A percentile compares a stretch with the other conserved stretches of the same genome.
phyloP scores from a whole-genome alignment of 2,888 invertebrate species.

The Andrena trimmerana region DNA sequence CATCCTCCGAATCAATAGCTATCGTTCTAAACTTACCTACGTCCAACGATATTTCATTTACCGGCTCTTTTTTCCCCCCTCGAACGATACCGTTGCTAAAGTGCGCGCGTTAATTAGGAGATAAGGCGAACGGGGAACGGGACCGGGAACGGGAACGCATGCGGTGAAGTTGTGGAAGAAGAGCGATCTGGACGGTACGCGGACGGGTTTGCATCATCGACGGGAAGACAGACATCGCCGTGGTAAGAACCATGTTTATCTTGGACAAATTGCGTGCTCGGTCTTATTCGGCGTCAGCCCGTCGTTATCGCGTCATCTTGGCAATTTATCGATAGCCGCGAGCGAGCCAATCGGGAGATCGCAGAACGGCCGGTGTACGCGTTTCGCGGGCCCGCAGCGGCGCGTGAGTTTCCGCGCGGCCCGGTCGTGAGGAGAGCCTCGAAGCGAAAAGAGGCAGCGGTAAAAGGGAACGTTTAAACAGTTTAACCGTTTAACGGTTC shows the following conservation, averaged over 20 bases:
- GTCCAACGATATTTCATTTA: too few species aligned
- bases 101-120: conserved; percentile 39
- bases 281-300: conserved; percentile 56
- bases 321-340: conserved; percentile 64
- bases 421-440: not conserved
- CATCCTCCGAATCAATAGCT: conserved; percentile 13
- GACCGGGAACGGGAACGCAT: conserved; percentile 18
- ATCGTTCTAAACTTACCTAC: not conserved
- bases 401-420: conserved; percentile 1
- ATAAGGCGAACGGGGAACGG: conserved; percentile 11
- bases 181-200: conserved; percentile 26
- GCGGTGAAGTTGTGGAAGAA: conserved; percentile 36
- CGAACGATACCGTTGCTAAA: too few species aligned
- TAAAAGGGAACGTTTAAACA: not conserved
- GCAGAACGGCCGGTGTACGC: conserved; percentile 26
- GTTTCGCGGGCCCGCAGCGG: not conserved
- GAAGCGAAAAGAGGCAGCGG: not conserved
- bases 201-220: conserved; percentile 42
- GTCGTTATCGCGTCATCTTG: conserved; percentile 66
- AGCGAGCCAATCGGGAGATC: conserved; percentile 52
- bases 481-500: conserved; percentile 1
- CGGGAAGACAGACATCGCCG: conserved; percentile 37
- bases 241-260: conserved; percentile 51
- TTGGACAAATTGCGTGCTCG: conserved; percentile 60
- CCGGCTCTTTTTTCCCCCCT: too few species aligned